phyloP scores from a whole-genome alignment of 1,140 invertebrate genomes.

The Nasonia giraulti region DNA sequence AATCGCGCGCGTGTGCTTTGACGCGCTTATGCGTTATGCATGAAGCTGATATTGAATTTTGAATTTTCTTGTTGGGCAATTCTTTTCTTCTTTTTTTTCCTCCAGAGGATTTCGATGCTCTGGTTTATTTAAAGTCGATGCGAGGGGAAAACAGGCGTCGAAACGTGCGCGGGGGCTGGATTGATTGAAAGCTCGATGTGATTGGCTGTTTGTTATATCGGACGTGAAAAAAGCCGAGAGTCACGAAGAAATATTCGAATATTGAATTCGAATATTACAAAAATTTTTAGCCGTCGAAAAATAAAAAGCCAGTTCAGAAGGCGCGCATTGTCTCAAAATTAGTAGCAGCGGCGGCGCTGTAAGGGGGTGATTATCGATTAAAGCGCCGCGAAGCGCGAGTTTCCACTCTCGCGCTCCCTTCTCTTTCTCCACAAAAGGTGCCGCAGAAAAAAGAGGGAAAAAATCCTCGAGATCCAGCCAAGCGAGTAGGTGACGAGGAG shows the following conservation, averaged over 20 bases:
- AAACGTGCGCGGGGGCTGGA: no score
- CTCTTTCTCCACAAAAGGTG: not conserved
- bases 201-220: no score
- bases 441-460: not conserved
- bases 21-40: not conserved
- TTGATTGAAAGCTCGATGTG: no score
- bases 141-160: no score
- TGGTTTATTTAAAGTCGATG: no score
- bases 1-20: not conserved
- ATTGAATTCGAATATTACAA: not conserved
- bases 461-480: constrained; percentile 1
- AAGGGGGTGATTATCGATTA: constrained; percentile 2
- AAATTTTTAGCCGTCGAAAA: not conserved
- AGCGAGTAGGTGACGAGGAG: constrained; percentile 10
- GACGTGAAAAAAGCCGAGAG: no score
- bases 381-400: not conserved
- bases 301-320: not conserved
- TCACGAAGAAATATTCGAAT: no score
- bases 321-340: not conserved
- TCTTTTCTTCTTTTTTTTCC: not conserved
- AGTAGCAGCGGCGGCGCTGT: not conserved
- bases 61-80: not conserved
- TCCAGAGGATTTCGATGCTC: not conserved
- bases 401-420: not conserved
- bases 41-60: not conserved